phyloP scores from a whole-genome alignment of 2,797 vertebrate genomes.

The Gallinago stenura region DNA sequence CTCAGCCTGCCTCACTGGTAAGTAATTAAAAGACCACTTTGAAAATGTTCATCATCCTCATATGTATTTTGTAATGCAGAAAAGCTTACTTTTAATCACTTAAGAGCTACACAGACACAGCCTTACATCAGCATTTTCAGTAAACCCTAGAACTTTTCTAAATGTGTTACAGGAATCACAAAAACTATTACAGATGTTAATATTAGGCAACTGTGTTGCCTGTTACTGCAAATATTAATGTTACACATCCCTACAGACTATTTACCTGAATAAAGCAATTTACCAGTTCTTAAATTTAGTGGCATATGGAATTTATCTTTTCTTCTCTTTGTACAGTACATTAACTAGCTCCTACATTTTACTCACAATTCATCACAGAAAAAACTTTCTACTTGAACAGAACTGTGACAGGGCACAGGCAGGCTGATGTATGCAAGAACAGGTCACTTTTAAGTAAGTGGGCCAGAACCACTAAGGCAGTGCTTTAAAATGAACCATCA shows the following conservation, averaged over 20 bases:
- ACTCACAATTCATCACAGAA: background rate
- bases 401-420: rapidly evolving
- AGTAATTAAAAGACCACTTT: background rate
- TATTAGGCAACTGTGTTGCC: background rate
- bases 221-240: background rate
- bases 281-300: background rate
- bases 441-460: too few species aligned
- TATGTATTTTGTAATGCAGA: background rate
- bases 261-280: background rate
- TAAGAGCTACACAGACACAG: background rate
- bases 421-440: background rate
- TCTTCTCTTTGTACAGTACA: background rate
- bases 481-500: background rate
- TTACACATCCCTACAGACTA: background rate
- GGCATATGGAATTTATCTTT: background rate
- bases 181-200: background rate
- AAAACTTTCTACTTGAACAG: background rate
- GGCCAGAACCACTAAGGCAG: background rate
- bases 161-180: background rate
- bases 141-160: background rate
- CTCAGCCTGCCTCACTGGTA: background rate
- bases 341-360: background rate
- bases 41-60: background rate
- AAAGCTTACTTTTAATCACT: background rate
- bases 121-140: background rate